phyloP scores from a whole-genome alignment of 1,140 invertebrate species.

The Anoplophora glabripennis region DNA sequence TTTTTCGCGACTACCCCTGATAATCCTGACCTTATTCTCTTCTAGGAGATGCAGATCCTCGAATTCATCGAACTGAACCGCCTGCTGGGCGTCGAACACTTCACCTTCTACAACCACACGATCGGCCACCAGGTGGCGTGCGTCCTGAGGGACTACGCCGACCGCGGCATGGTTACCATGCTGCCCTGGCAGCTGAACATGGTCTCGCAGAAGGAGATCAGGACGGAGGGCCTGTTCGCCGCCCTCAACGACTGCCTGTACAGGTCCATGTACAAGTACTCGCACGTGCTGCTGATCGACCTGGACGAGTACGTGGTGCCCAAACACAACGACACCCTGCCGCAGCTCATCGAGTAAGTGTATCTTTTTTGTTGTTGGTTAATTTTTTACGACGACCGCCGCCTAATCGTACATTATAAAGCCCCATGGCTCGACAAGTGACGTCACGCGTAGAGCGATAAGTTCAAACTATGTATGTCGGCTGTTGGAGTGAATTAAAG shows the following conservation, averaged over 20 bases:
- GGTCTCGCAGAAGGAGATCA: slow-evolving; percentile 84
- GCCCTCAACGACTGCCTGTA: slow-evolving; percentile 93
- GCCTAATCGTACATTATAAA: too few relatives aligned
- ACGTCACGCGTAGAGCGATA: too few relatives aligned
- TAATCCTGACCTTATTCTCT: too few relatives aligned
- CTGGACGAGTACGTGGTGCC: slow-evolving; percentile 90
- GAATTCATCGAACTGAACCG: slow-evolving; percentile 91
- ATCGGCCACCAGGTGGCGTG: slow-evolving; percentile 74
- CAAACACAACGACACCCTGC: slow-evolving; percentile 67
- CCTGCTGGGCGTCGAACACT: slow-evolving; percentile 81
- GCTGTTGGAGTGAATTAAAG: too few relatives aligned
- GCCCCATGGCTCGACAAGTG: too few relatives aligned
- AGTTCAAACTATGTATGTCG: too few relatives aligned
- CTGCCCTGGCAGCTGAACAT: slow-evolving; percentile 89
- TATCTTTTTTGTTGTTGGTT: neutral
- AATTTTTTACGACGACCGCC: neutral
- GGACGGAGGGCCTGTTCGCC: slow-evolving; percentile 88
- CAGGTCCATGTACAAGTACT: slow-evolving; percentile 78
- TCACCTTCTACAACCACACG: slow-evolving; percentile 92
- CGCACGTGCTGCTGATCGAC: slow-evolving; percentile 82
- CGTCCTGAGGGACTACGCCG: slow-evolving; percentile 56
- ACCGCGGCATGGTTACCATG: slow-evolving; percentile 68
- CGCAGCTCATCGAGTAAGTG: slow-evolving; percentile 60
- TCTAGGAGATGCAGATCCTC: slow-evolving; percentile 73
- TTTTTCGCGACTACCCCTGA: too few relatives aligned